phyloP scores from a whole-genome alignment of 2,113 vertebrate genomes.

The Pterocles gutturalis region DNA sequence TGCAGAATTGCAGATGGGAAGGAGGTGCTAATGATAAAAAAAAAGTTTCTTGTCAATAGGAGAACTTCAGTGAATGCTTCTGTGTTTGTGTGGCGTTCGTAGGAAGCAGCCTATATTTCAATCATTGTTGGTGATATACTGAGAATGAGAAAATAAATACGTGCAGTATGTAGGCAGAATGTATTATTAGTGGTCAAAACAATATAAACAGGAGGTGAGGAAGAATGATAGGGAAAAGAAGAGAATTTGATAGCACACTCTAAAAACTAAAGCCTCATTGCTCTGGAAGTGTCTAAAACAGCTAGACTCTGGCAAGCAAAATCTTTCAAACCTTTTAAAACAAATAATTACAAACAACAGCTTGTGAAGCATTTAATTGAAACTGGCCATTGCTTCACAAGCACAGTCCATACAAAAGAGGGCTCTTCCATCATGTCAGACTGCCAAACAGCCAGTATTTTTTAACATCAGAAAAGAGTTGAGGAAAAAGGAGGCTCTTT shows the following conservation, averaged over 20 bases:
- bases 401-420: neutral
- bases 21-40: neutral
- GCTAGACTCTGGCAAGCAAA: neutral
- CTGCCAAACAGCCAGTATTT: conserved; percentile 9
- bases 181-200: neutral
- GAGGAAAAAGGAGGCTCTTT: conserved; percentile 32
- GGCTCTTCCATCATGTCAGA: neutral
- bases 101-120: neutral
- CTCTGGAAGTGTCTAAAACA: neutral
- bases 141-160: conserved; percentile 43
- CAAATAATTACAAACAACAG: conserved; percentile 14
- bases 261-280: neutral
- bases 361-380: conserved; percentile 2
- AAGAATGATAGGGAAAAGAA: neutral
- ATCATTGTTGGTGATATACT: neutral
- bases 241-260: neutral
- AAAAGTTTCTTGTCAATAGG: neutral
- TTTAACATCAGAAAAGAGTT: conserved; percentile 25
- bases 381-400: neutral
- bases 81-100: neutral
- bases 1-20: neutral
- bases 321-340: conserved; percentile 21
- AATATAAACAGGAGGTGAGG: neutral
- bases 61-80: neutral
- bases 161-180: neutral